Percentiles rank a stretch among this genome's conserved stretches.
Conservation (phyloP, 2,888 invertebrate genomes). For the Subacronicta megacephala region DNA sequence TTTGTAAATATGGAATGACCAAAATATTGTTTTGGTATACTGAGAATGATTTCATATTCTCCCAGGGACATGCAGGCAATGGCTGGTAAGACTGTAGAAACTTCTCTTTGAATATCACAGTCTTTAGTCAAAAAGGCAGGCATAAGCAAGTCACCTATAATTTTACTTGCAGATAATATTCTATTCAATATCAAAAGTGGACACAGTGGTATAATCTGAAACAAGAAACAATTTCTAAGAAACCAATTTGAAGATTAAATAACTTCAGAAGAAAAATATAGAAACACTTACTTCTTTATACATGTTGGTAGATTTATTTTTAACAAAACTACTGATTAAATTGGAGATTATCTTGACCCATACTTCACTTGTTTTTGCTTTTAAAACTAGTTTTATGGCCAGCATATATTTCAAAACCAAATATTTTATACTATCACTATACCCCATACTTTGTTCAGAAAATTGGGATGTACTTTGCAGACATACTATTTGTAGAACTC, state of each 20-base stretch:
- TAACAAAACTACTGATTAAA: conserved; percentile 63
- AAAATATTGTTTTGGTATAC: conserved; percentile 39
- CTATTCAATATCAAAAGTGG: conserved; percentile 76
- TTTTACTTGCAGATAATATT: conserved; percentile 74
- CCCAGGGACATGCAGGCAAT: conserved; percentile 79
- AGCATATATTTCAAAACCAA: conserved; percentile 71
- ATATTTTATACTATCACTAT: conserved; percentile 59
- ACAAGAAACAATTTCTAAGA: conserved; percentile 30
- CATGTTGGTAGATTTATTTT: conserved; percentile 59
- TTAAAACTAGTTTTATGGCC: conserved; percentile 62
- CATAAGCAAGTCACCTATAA: conserved; percentile 81
- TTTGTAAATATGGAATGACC: conserved; percentile 71
- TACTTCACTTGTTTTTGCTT: conserved; percentile 60
- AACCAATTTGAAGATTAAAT: not conserved
- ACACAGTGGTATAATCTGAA: conserved; percentile 77
- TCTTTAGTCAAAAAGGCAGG: conserved; percentile 79
- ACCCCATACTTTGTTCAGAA: conserved; percentile 59
- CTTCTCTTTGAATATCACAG: conserved; percentile 65
- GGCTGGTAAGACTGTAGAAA: conserved; percentile 68
- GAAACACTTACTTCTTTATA: conserved; percentile 54
- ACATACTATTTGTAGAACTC: conserved; percentile 69
- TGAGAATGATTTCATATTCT: conserved; percentile 63
- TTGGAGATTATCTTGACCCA: conserved; percentile 64
- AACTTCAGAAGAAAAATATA: not conserved
- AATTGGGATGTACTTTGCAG: conserved; percentile 64